phyloP scores from a whole-genome alignment of 2,797 vertebrate species.

The Limnodromus scolopaceus region DNA sequence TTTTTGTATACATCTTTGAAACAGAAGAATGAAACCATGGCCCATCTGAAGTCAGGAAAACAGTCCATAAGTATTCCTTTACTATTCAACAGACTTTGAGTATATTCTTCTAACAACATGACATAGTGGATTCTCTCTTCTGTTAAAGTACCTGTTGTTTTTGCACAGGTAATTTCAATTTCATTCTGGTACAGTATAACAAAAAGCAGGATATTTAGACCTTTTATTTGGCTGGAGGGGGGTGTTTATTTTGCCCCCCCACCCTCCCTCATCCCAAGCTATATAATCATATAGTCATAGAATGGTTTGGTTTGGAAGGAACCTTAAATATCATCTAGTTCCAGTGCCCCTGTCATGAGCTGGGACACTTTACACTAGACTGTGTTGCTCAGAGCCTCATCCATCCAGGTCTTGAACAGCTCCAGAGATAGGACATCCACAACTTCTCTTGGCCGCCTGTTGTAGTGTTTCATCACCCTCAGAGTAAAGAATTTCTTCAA shows the following conservation, averaged over 20 bases:
- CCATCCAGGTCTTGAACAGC: not conserved
- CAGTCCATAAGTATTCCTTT: not conserved
- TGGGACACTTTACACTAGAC: not conserved
- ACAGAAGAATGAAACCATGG: not conserved
- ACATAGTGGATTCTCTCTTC: not conserved
- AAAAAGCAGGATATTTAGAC: not conserved
- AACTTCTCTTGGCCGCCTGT: not conserved
- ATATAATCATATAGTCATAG: not conserved
- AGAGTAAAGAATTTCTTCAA: not conserved
- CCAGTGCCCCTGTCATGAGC: not conserved
- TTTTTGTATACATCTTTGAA: not conserved
- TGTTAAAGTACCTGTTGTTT: not conserved
- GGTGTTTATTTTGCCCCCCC: not conserved
- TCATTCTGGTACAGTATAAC: not conserved
- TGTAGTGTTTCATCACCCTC: not conserved
- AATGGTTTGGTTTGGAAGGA: not conserved
- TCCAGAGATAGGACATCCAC: not conserved
- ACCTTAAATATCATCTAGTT: not conserved
- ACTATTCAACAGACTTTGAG: not conserved
- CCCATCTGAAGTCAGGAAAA: not conserved
- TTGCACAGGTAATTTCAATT: not conserved
- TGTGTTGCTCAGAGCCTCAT: not conserved
- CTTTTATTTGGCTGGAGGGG: not conserved
- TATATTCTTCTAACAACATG: not conserved
- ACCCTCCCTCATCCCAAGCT: not conserved